phyloP scores from a whole-genome alignment of 2,113 vertebrate genomes.

The Drymodes brunneopygia region DNA sequence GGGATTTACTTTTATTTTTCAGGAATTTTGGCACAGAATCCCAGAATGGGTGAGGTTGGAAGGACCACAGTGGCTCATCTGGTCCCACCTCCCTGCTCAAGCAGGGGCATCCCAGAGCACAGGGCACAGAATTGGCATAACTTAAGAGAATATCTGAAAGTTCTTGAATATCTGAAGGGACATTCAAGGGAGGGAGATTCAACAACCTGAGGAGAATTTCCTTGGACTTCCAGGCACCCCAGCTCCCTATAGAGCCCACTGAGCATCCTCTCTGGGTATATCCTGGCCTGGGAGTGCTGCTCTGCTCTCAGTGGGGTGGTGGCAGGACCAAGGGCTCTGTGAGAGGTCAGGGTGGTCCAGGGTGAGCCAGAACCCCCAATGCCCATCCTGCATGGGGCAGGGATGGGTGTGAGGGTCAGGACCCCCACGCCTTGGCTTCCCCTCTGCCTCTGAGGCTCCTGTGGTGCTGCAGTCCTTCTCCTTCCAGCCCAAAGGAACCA shows the following conservation, averaged over 20 bases:
- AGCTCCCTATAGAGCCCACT: neutral
- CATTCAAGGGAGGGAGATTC: neutral
- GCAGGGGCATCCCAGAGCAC: neutral
- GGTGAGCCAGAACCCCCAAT: neutral
- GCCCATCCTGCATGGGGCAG: rapidly evolving
- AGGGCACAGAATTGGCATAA: neutral
- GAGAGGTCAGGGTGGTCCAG: neutral
- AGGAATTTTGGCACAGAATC: neutral
- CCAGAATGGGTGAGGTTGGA: neutral
- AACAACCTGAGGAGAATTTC: neutral
- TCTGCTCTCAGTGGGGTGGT: rapidly evolving
- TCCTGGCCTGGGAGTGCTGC: neutral
- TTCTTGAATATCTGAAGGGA: neutral
- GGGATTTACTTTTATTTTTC: neutral
- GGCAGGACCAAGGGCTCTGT: neutral
- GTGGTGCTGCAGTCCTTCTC: neutral
- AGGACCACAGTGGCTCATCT: neutral
- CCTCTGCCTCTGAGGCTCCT: neutral
- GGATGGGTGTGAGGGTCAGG: rapidly evolving
- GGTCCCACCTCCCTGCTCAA: neutral
- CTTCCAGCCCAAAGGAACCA: rapidly evolving
- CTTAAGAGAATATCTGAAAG: neutral
- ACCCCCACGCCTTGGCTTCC: rapidly evolving
- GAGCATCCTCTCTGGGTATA: rapidly evolving
- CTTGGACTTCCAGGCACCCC: neutral